Conservation (phyloP, 1,140 invertebrate genomes). For the Hestina assimilis region DNA sequence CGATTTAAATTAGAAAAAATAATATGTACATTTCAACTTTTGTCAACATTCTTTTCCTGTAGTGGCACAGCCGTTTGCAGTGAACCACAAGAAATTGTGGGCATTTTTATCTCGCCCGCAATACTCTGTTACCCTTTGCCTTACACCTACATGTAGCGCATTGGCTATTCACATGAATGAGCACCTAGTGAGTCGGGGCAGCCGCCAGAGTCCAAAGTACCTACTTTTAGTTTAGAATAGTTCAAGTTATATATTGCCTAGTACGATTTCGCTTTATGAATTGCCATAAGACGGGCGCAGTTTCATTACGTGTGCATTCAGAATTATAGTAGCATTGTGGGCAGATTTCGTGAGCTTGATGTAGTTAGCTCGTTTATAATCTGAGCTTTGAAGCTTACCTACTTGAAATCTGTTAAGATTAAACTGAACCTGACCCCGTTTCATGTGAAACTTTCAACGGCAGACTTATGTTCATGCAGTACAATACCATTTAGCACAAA, state of each 20-base stretch:
- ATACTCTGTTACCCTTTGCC: constrained; percentile 48
- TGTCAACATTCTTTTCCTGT: constrained; percentile 8
- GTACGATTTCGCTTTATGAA: constrained; percentile 31
- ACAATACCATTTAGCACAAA: not conserved
- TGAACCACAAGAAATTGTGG: constrained; percentile 43
- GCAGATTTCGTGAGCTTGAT: constrained; percentile 13
- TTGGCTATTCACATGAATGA: constrained; percentile 38
- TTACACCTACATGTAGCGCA: constrained; percentile 53
- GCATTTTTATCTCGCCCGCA: constrained; percentile 47
- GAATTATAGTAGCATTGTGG: constrained; percentile 19
- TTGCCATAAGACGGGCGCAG: constrained; percentile 32
- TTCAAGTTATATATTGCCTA: constrained; percentile 33
- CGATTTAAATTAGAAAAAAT: no score
- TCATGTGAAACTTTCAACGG: not conserved
- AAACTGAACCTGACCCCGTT: constrained; percentile 11
- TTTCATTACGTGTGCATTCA: constrained; percentile 34
- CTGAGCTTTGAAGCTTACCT: constrained; percentile 9
- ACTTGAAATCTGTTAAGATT: constrained; percentile 12
- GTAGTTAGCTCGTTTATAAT: constrained; percentile 22
- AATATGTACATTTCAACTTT: not conserved
- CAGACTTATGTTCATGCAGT: not conserved
- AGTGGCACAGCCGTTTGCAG: constrained; percentile 22
- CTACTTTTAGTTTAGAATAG: constrained; percentile 30
- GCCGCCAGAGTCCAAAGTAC: constrained; percentile 26
- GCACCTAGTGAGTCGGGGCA: constrained; percentile 40